Conservation (phyloP, 2,888 invertebrate genomes). For the Euzetes globulus region DNA sequence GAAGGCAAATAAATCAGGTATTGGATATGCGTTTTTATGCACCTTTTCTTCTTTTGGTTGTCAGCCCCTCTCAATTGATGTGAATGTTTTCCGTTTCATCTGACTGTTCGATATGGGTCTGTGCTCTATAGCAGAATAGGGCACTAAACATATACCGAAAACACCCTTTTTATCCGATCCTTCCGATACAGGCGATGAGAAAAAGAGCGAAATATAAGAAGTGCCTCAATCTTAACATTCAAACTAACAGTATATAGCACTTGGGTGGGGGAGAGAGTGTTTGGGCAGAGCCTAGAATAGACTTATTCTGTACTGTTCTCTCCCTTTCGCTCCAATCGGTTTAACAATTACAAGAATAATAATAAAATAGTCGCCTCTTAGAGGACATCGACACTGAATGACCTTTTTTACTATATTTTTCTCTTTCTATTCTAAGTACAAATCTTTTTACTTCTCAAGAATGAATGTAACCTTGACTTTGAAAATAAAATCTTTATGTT, state of each 20-base stretch:
- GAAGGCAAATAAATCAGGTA: constrained; percentile 18
- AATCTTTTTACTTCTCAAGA: neutral
- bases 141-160: neutral
- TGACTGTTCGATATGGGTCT: neutral
- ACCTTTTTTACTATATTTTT: constrained; percentile 16
- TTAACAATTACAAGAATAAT: neutral
- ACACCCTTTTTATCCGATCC: constrained; percentile 20
- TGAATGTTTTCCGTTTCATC: constrained; percentile 7
- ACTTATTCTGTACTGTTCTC: neutral
- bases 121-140: neutral
- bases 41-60: neutral
- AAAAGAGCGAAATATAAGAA: constrained; percentile 14
- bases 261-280: constrained; percentile 15
- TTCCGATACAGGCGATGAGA: constrained; percentile 5
- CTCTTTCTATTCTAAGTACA: neutral
- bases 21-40: constrained; percentile 18
- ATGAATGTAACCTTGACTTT: constrained; percentile 10
- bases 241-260: neutral
- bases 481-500: neutral
- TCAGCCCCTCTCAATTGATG: neutral
- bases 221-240: neutral
- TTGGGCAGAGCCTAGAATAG: neutral
- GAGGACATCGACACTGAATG: constrained; percentile 23
- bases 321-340: constrained; percentile 24
- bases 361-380: neutral